Percentiles rank a stretch among this genome's conserved stretches.
Evolutionary conservation across 1,140 invertebrate genomes (phyloP).

Genomic region (Sinonovacula constricta): DNA sequence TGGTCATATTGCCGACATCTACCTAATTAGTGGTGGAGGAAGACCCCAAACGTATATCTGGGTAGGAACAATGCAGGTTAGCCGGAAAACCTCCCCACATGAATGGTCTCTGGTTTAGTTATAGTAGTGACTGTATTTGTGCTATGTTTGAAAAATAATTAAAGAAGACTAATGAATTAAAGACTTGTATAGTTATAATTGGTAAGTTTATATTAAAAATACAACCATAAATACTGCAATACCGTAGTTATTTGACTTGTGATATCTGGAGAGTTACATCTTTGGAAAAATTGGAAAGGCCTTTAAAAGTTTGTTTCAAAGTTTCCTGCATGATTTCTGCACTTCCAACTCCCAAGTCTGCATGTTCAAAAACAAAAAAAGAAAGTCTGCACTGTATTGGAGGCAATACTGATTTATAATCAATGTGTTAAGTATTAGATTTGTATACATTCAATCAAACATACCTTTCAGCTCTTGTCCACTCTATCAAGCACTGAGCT

Average conservation of each 20-base stretch:
- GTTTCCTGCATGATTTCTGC: not conserved
- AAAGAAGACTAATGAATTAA: not conserved
- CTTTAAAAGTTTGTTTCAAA: no score
- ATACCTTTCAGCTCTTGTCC: constrained; percentile 67
- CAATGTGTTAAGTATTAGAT: not conserved
- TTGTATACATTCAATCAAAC: constrained; percentile 1
- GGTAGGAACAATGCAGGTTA: no score
- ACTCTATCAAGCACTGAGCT: constrained; percentile 69
- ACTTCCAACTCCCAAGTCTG: not conserved
- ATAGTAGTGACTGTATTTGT: no score
- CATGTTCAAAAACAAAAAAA: not conserved
- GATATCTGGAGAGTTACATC: not conserved
- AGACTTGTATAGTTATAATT: not conserved
- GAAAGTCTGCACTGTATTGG: not conserved
- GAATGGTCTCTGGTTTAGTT: no score
- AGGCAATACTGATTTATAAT: not conserved
- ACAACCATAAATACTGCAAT: not conserved
- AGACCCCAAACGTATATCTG: no score
- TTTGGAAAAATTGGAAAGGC: not conserved
- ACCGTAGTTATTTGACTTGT: not conserved
- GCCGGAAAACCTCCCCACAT: no score
- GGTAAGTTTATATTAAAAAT: not conserved
- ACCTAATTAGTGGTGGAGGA: not conserved
- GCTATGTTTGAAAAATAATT: no score
- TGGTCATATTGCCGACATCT: not conserved